Base-by-base conservation (phyloP, 1,140 invertebrate species). In the Condylostylus longicornis region DNA sequence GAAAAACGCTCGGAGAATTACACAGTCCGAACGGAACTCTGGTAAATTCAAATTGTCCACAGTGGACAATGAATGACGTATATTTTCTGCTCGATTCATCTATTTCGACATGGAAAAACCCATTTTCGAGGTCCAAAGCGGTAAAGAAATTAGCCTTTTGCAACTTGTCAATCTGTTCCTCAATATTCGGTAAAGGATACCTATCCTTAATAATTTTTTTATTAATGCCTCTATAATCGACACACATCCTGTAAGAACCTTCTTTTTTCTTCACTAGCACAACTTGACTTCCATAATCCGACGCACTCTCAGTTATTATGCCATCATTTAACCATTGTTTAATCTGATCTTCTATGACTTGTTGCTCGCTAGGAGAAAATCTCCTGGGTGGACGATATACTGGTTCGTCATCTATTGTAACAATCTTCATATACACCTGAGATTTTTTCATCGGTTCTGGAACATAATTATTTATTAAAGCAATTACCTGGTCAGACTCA, bases 21-120 rank as follows among this genome's bases (percentile, higher is more conserved):
- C 41, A 42, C 1, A 58, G 34, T 5, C 56, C 52, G 35, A 58
- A 58, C 0, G 54, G 56, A 23, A 51, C 54, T 61, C 47, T 64
- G 69, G 72, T 75, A 28, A 42, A 42, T 28, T 42, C 40, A 23
- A 4, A 42, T 9, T 42, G 40, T 1, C 35, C 35, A 27, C 18
- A 19, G 10, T 30, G 29, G 1, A 35, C 37, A 6, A 42, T 30
- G 13, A 42, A 42, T 5, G 35, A 7, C 0, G 35, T 42, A 33
- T 42, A 42, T 22, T 42, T 42, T 13, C 22, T 19, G 8, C 33
- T 31, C 4, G 28, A 18, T 20, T 25, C 4, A 3, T 38, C 18
- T 7, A 38, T 22, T 5, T 5, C 5, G 4, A 38, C 37, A 15
- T 38, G 37, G 17, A 47, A 38, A 32, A 36, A 36, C 7, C 45